These are phyloP conservation scores for Siniperca scherzeri DNA, from an alignment of 2,797 vertebrate genomes.

Conservation along the genomic window DNA sequence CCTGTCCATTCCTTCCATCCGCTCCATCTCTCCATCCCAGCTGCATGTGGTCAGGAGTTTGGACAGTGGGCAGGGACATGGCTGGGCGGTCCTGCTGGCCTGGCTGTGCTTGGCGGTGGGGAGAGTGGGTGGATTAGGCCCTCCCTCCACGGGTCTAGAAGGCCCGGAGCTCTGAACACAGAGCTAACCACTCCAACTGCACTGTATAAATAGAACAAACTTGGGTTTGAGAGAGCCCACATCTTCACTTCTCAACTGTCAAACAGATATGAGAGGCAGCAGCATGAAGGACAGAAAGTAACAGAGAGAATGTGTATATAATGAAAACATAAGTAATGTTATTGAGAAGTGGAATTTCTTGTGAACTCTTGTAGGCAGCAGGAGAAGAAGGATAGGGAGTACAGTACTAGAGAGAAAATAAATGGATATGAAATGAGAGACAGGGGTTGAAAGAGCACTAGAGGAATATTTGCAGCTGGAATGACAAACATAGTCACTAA, in stretches of 20 bases:
- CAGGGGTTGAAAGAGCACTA: conserved; percentile 47
- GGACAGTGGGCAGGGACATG: conserved; percentile 50
- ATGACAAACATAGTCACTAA: conserved; percentile 32
- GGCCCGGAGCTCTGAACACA: conserved; percentile 62
- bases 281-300: conserved; percentile 9
- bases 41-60: conserved; percentile 67
- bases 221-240: conserved; percentile 70
- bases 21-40: conserved; percentile 57
- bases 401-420: conserved; percentile 42
- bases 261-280: conserved; percentile 43
- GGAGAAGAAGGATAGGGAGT: conserved; percentile 31
- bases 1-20: conserved; percentile 51
- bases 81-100: conserved; percentile 54
- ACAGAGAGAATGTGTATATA: conserved; percentile 3
- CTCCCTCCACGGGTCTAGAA: conserved; percentile 48
- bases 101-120: conserved; percentile 33
- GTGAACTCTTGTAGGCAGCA: conserved; percentile 27
- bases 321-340: conserved; percentile 44
- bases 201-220: conserved; percentile 78
- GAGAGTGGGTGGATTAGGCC: conserved; percentile 60
- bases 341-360: conserved; percentile 49
- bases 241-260: conserved; percentile 58
- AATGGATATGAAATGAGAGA: conserved; percentile 57
- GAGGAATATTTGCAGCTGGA: conserved; percentile 64
- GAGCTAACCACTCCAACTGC: conserved; percentile 69